A percentile compares a stretch with the other conserved stretches of the same genome.
Evolutionary conservation across 2,113 vertebrate species (phyloP).

Genomic region (Theristicus caerulescens): DNA sequence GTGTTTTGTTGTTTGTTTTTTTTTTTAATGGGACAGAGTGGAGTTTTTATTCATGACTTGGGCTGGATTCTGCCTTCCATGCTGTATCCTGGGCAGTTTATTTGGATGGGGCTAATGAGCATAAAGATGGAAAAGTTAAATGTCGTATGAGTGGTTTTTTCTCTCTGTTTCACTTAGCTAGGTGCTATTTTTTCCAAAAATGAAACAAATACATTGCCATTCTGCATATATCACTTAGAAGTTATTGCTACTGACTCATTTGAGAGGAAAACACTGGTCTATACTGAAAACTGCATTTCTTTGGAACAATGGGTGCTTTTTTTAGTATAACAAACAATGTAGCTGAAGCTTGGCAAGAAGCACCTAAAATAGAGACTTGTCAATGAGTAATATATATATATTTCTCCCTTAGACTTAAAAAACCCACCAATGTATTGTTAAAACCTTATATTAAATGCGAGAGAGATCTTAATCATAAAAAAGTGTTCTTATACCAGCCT

Average conservation of each 20-base stretch:
- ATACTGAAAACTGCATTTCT: neutral
- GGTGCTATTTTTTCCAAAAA: neutral
- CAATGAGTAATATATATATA: neutral
- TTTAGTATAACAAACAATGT: neutral
- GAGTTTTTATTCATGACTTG: neutral
- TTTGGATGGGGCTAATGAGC: neutral
- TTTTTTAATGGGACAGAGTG: neutral
- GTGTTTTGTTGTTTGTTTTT: neutral
- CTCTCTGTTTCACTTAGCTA: neutral
- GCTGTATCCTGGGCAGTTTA: neutral
- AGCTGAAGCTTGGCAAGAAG: neutral
- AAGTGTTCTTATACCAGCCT: neutral
- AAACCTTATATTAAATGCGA: neutral
- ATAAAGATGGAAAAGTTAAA: neutral
- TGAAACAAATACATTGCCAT: neutral
- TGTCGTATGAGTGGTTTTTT: rapidly evolving
- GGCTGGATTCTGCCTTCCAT: neutral
- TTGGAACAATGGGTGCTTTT: neutral
- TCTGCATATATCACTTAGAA: neutral
- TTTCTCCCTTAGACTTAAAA: neutral
- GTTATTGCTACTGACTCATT: neutral
- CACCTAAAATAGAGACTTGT: neutral
- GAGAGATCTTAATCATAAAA: neutral
- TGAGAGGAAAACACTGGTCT: neutral
- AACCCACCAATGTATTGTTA: neutral